Base-by-base conservation (phyloP, 2,888 invertebrate genomes). In the Panzeria rudis region DNA sequence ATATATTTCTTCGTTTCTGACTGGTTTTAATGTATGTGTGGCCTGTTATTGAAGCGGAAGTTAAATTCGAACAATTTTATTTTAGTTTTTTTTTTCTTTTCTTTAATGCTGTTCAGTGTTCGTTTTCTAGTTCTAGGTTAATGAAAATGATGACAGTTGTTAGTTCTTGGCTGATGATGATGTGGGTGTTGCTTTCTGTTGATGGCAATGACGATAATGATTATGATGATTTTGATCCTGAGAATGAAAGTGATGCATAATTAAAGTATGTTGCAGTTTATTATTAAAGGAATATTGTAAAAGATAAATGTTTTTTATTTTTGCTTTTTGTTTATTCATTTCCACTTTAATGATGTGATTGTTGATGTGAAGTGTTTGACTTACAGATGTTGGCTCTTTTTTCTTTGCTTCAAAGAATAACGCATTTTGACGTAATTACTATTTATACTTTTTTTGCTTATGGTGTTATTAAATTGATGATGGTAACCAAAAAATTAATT, bases 131-230 rank as follows among this genome's bases (percentile, higher is more conserved):
- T 85, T 85, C 85, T 85, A 79, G 82, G 82, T 79, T 85, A 85
- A 85, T 85, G 85, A 82, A 85, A 85, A 82, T 75, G 71, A 82
- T 85, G 85, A 85, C 85, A 85, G 85, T 85, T 85, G 85, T 82
- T 85, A 44, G 64, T 73, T 73, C 41, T 79, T 75, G 82, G 62
- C 61, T 47, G 50, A 17, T 32, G 54, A 61, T 72, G 50, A 59
- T 13, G 29, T 69, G 44, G 77, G 52, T 50, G 66, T 41, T 47
- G 68, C 13, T 59, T n/a, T 35, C 38, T 47, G 76, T 41, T 47
- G 59, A 68, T 62, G 69, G 23, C 62, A 52, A 56, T 69, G 41
- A 68, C 68, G 68, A 76, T 73, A 25, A 62, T 69, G 66, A 85
- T 77, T 77, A 71, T 73, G 66, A 73, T 81, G 61, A 82, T 73